These are phyloP conservation scores for Pyrochroa serraticornis DNA, from an alignment of 2,888 invertebrate species.

Conservation along the genomic window DNA sequence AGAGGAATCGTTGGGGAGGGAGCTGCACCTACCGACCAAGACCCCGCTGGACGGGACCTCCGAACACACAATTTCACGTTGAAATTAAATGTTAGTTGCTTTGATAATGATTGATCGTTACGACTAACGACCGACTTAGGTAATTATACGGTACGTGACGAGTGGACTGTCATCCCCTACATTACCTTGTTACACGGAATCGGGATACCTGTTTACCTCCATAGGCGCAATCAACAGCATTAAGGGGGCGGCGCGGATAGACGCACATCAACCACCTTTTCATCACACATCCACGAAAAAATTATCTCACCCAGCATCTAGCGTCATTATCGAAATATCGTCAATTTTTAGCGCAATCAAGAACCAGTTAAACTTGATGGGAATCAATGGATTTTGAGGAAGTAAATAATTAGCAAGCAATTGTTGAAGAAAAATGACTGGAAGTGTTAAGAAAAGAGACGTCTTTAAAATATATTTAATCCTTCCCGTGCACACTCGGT, in stretches of 20 bases:
- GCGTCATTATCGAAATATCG: too few relatives aligned
- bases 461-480: too few relatives aligned
- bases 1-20: slow-evolving; percentile 29
- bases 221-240: slow-evolving; percentile 31
- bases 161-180: slow-evolving; percentile 45
- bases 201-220: slow-evolving; percentile 44
- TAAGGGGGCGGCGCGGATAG: slow-evolving; percentile 13
- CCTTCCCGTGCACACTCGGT: too few relatives aligned
- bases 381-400: too few relatives aligned
- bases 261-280: too few relatives aligned
- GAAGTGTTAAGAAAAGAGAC: too few relatives aligned
- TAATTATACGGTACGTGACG: slow-evolving; percentile 50
- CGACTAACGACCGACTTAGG: slow-evolving; percentile 45
- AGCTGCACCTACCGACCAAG: slow-evolving; percentile 26
- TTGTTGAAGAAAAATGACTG: too few relatives aligned
- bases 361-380: too few relatives aligned
- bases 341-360: too few relatives aligned
- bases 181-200: slow-evolving; percentile 46
- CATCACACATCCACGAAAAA: too few relatives aligned
- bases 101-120: slow-evolving; percentile 50
- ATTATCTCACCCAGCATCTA: too few relatives aligned
- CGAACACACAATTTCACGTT: slow-evolving; percentile 43
- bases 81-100: slow-evolving; percentile 47
- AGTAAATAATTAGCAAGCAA: too few relatives aligned
- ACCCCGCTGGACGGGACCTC: slow-evolving; percentile 36